These are phyloP conservation scores for Deroplatys truncata DNA, from an alignment of 2,888 invertebrate species.

Conservation along the genomic window DNA sequence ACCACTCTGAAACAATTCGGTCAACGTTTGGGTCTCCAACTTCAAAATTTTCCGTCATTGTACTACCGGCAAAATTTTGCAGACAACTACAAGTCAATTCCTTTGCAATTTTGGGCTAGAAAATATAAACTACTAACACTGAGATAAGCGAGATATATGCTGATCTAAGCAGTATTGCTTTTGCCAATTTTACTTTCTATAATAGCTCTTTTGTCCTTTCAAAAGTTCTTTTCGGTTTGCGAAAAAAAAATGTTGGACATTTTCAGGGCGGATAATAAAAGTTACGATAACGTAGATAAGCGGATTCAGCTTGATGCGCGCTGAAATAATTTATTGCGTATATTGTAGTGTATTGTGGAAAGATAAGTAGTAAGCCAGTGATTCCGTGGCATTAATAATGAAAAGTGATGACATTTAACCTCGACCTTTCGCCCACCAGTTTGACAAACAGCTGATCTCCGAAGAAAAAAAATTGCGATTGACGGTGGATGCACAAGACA, in stretches of 20 bases:
- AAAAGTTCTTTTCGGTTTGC: no score
- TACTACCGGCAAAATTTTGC: background rate
- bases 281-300: background rate
- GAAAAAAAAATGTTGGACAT: background rate
- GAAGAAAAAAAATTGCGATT: background rate
- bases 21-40: constrained; percentile 50
- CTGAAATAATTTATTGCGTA: background rate
- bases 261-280: background rate
- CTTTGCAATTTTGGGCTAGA: background rate
- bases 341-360: background rate
- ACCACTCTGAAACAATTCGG: constrained; percentile 66
- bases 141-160: background rate
- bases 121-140: no score
- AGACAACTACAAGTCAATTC: background rate
- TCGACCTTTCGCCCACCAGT: background rate
- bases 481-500: background rate
- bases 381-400: background rate
- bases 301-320: background rate
- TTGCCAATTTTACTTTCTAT: background rate
- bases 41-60: background rate
- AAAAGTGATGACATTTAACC: background rate
- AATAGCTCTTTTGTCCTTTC: background rate
- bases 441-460: background rate
- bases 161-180: background rate
- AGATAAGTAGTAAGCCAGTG: background rate